phyloP scores from a whole-genome alignment of 2,888 invertebrate species.

The Disparrhopalites patrizii region DNA sequence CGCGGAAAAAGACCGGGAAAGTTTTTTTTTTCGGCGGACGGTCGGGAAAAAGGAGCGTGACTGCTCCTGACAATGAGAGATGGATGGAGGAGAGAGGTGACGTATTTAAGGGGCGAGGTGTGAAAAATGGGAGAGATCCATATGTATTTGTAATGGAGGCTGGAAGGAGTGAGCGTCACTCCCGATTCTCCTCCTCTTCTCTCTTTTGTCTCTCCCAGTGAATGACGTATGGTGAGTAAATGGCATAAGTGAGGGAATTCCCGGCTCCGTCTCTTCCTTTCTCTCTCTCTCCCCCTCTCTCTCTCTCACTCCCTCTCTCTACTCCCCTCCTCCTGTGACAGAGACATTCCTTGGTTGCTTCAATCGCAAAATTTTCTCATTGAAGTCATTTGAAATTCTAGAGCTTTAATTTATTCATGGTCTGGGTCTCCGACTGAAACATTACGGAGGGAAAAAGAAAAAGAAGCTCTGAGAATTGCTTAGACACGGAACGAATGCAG shows the following conservation, averaged over 20 bases:
- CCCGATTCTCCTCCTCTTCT: not conserved
- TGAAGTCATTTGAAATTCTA: slow-evolving; percentile 19
- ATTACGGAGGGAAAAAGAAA: slow-evolving; percentile 12
- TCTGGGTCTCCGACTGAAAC: slow-evolving; percentile 19
- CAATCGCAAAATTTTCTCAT: slow-evolving; percentile 20
- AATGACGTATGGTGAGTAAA: slow-evolving; percentile 5
- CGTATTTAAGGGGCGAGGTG: not conserved
- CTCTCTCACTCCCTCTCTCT: too few species aligned
- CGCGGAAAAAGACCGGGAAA: slow-evolving; percentile 2
- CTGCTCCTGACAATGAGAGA: too few species aligned
- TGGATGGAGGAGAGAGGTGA: not conserved
- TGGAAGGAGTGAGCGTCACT: not conserved
- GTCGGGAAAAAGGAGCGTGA: too few species aligned
- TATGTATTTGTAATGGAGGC: not conserved
- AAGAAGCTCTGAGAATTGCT: not conserved
- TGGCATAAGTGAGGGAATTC: not conserved
- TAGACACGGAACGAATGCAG: slow-evolving; percentile 14
- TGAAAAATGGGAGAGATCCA: not conserved
- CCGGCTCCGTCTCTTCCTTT: not conserved
- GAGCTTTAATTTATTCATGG: slow-evolving; percentile 18
- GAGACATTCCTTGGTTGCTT: slow-evolving; percentile 6
- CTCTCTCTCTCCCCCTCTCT: not conserved
- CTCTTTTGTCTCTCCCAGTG: not conserved
- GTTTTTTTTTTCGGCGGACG: slow-evolving; percentile 18
- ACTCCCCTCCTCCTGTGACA: not conserved